Base-by-base conservation (phyloP, 2,113 vertebrate species). In the Anseranas semipalmata region DNA sequence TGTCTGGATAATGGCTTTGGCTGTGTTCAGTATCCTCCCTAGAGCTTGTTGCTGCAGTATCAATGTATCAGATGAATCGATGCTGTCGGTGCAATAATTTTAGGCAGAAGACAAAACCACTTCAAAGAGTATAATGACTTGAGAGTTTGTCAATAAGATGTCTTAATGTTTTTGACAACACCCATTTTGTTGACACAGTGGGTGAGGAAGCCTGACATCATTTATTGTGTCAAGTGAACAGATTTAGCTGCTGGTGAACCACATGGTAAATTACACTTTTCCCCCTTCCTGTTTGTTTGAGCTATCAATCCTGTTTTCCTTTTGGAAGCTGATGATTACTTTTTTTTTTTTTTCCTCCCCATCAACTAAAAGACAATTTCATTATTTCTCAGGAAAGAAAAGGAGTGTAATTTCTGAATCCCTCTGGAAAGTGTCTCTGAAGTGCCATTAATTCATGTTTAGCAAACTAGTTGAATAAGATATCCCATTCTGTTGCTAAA, bases 111-210 rank as follows among this genome's bases (percentile, higher is more conserved):
- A 97, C 97, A 98, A 98, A 98, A 97, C 97, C 98, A 97, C 97
- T 98, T 98, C 97, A 97, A 98, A 97, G 96, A 95, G 91, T 95
- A 85, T 97, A 97, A 98, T 98, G 97, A 96, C 97, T 97, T 97
- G 97, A 98, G 96, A 97, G 97, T 98, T 98, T 98, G 97, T 98
- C 98, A 98, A 97, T 98, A 98, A 97, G 96, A 97, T 98, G 97
- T 97, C 98, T 96, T 96, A 96, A 97, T 97, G 93, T 96, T 97
- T 97, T 96, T 97, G 95, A 97, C 97, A 98, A 97, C 97, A 97
- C 96, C 97, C 97, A 97, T 97, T 97, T 98, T 96, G 97, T 98
- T 97, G 97, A 97, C 96, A 97, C 96, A 95, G 94, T 96, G 95
- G 96, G 93, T 97, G 97, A 97, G 96, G 96, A 97, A 97, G 94